A percentile compares a stretch with the other conserved stretches of the same genome.
Evolutionary conservation across 2,113 vertebrate species (phyloP).

Genomic region (Centrocercus urophasianus): DNA sequence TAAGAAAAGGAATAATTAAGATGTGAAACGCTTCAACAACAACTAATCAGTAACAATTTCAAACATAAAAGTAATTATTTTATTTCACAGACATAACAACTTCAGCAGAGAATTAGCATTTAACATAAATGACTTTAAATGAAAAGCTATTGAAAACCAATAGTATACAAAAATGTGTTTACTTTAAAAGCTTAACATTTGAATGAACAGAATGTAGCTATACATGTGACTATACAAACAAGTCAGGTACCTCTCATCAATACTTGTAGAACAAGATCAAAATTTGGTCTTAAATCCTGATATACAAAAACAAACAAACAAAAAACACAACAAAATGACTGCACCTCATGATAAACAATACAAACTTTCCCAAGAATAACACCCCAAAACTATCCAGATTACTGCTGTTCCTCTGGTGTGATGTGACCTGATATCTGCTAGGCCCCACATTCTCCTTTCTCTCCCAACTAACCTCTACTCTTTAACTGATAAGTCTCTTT

Average conservation of each 20-base stretch:
- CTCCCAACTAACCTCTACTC: fast-evolving
- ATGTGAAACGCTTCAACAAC: not conserved
- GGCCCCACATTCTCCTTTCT: not conserved
- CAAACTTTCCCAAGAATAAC: not conserved
- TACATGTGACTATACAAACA: not conserved
- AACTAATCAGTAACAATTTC: slow-evolving; percentile 20
- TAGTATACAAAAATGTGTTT: fast-evolving
- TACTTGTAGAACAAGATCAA: not conserved
- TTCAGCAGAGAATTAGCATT: slow-evolving; percentile 10
- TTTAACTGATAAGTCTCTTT: not conserved
- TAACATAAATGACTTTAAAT: not conserved
- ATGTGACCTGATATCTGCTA: not conserved
- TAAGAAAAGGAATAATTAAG: not conserved
- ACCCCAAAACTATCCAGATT: not conserved
- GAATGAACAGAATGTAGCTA: not conserved
- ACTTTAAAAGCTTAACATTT: not conserved
- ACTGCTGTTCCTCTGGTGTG: not conserved
- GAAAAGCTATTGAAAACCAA: not conserved
- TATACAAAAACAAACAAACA: not conserved
- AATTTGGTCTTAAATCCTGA: not conserved
- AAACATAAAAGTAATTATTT: slow-evolving; percentile 4
- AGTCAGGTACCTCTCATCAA: not conserved
- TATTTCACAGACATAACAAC: slow-evolving; percentile 12
- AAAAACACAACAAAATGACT: not conserved
- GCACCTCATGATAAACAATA: not conserved